Percentiles rank a stretch among this genome's conserved stretches.
Conservation (phyloP, 2,797 vertebrate genomes). For the Eidolon dupreanum region DNA sequence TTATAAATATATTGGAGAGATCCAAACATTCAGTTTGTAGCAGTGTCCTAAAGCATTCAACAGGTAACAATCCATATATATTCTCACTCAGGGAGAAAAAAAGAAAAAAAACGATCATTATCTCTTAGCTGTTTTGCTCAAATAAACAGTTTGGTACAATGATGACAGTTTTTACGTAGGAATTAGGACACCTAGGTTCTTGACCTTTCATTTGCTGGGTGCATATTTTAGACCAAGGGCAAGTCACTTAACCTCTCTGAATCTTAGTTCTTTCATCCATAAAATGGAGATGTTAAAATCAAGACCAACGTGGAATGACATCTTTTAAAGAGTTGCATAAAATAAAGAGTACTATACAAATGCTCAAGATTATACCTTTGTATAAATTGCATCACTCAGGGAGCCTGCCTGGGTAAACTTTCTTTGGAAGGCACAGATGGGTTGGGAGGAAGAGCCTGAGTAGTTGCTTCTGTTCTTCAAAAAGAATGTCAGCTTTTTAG, state of each 20-base stretch:
- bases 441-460: neutral
- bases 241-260: constrained; percentile 15
- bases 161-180: neutral
- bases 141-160: neutral
- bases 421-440: constrained; percentile 33
- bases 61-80: neutral
- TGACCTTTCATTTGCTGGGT: neutral
- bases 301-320: neutral
- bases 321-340: neutral
- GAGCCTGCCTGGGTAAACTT: neutral
- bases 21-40: neutral
- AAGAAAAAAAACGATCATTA: neutral
- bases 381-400: neutral
- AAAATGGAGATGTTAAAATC: neutral
- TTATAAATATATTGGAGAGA: neutral
- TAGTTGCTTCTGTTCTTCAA: constrained; percentile 45
- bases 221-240: neutral
- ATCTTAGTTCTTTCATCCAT: constrained; percentile 17
- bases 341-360: neutral
- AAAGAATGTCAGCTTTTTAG: constrained; percentile 12
- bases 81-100: neutral
- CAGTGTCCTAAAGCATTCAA: neutral
- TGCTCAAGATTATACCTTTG: neutral
- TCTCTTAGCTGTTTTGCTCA: neutral
- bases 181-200: constrained; percentile 1